Evolutionary conservation across 2,113 vertebrate genomes (phyloP), one percentile per base, ranked within the genome.

Genomic region (Mobula hypostoma): DNA sequence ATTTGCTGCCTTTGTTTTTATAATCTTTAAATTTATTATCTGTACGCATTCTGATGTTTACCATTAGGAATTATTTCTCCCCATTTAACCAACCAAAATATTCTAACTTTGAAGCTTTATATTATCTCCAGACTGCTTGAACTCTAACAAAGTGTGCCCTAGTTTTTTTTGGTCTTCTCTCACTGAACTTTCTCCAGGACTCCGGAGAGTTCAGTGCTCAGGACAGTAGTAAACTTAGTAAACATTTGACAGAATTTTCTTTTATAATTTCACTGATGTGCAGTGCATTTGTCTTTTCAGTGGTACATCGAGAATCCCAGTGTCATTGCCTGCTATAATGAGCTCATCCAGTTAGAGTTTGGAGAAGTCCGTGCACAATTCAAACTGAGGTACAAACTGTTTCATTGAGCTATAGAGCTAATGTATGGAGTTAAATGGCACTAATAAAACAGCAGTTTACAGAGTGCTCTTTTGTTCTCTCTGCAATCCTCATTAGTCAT

Each of bases 301-400:
- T 97, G 98, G 96, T 99, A 98, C 94, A 94, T 98, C 95, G 99
- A 99, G 96, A 99, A 99, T 96, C 96, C 98, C 94, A 99, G 97
- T 95, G 96, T 98, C 96, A 98, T 98, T 98, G 97, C 98, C 95
- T 99, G 99, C 96, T 99, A 99, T 97, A 99, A 99, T 95, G 99
- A 99, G 94, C 97, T 99, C 95, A 97, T 99, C 94, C 98, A 99
- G 97, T 96, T 99, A 96, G 97, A 99, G 95, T 98, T 98, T 61
- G 99, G 99, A 95, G 98, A 99, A 95, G 98, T 99, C 95, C 97
- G 97, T 94, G 97, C 98, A 92, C 98, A 99, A 95, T 98, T 99
- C 96, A 99, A 99, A 97, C 97, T 99, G 96, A 98, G 98, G 99
- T 99, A 97, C 96, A 9, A 66, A 77, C 74, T 94, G 48, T 2